Percentiles rank a stretch among this genome's conserved stretches.
Conservation (phyloP, 2,888 invertebrate species). For the Cryptops parisi region DNA sequence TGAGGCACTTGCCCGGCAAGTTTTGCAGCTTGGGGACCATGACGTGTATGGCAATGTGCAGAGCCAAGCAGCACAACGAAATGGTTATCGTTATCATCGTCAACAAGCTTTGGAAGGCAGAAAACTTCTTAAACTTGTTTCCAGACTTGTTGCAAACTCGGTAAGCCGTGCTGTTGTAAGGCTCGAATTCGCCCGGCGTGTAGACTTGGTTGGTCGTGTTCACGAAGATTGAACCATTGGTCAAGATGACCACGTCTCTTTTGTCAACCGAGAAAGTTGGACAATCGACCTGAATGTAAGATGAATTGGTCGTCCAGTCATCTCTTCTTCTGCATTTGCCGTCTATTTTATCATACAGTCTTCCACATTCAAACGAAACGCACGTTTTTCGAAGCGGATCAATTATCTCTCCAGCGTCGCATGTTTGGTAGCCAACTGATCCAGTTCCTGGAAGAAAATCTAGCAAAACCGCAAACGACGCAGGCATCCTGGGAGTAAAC, state of each 20-base stretch:
- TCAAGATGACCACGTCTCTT: background rate
- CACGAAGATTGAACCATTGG: background rate
- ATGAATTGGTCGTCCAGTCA: background rate
- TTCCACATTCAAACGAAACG: background rate
- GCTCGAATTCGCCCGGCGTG: background rate
- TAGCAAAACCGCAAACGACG: background rate
- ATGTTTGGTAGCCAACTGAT: background rate
- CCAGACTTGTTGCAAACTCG: too few species aligned
- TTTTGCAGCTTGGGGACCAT: slow-evolving; percentile 29
- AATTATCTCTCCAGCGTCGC: background rate
- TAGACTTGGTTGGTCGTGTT: background rate
- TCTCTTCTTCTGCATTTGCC: background rate
- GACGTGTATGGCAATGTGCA: slow-evolving; percentile 29
- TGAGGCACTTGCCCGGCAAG: slow-evolving; percentile 32
- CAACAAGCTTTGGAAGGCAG: slow-evolving; percentile 23
- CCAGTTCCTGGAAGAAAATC: background rate
- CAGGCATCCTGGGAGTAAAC: background rate
- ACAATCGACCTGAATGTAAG: background rate
- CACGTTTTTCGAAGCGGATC: background rate
- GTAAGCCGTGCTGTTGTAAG: background rate
- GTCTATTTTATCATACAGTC: background rate
- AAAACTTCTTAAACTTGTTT: too few species aligned
- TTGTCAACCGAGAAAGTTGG: background rate
- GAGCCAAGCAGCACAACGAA: slow-evolving; percentile 28
- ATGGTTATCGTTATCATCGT: slow-evolving; percentile 28